Evolutionary conservation across 2,888 invertebrate species (phyloP).

Genomic region (Erannis defoliaria): DNA sequence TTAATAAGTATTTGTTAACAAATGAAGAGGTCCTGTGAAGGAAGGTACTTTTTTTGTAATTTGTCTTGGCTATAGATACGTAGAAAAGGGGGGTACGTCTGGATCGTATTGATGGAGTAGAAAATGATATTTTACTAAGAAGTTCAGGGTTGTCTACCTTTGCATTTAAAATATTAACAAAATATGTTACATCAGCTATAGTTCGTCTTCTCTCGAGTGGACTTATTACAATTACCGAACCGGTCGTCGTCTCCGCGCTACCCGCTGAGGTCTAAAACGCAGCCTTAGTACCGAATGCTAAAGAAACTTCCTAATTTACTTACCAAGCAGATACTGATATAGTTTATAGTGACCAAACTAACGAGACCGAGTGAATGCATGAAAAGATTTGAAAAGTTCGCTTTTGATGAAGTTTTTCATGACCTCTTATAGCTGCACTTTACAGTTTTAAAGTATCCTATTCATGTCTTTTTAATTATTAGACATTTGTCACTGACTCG

Average conservation of each 20-base stretch:
- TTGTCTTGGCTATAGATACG: too few species aligned
- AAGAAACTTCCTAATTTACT: not conserved
- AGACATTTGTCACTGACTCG: not conserved
- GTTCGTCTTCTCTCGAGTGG: too few species aligned
- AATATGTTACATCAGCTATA: too few species aligned
- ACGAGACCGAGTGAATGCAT: constrained; percentile 13
- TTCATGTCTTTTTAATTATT: not conserved
- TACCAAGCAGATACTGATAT: not conserved
- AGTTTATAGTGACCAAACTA: not conserved
- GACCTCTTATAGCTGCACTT: too few species aligned
- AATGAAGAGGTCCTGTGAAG: too few species aligned
- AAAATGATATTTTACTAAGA: too few species aligned
- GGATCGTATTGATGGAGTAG: too few species aligned
- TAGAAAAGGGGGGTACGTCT: too few species aligned
- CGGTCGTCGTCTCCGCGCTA: not conserved
- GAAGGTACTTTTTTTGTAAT: too few species aligned
- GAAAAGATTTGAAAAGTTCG: not conserved
- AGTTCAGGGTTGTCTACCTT: too few species aligned
- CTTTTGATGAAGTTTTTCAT: constrained; percentile 1
- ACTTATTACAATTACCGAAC: not conserved
- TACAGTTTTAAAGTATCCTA: not conserved
- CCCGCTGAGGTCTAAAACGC: not conserved
- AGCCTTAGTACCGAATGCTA: not conserved
- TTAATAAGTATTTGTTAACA: too few species aligned
- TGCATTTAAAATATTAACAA: too few species aligned